A percentile compares a stretch with the other conserved stretches of the same genome.
These are phyloP conservation scores for Leptinotarsa undecemlineata DNA, from an alignment of 1,140 invertebrate genomes.

Conservation along the genomic window DNA sequence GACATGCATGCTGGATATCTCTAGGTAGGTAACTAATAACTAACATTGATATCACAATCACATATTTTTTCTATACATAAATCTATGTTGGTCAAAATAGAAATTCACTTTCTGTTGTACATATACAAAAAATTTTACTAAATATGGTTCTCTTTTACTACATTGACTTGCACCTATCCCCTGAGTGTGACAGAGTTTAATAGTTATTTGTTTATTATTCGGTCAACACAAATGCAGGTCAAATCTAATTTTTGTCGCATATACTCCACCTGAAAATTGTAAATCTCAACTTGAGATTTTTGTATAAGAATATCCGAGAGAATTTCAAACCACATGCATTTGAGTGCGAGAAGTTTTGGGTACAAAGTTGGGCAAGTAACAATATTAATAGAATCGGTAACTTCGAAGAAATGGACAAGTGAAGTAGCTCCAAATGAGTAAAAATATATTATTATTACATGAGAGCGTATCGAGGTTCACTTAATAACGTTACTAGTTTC, in stretches of 20 bases:
- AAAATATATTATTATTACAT: no score
- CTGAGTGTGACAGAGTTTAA: neutral
- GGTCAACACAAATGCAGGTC: slow-evolving; percentile 4
- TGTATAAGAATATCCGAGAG: no score
- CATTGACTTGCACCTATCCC: neutral
- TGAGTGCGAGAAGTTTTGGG: no score
- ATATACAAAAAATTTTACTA: neutral
- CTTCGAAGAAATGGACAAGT: no score
- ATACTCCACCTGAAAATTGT: neutral
- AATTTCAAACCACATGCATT: no score
- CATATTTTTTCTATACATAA: slow-evolving; percentile 26
- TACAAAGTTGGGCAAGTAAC: no score
- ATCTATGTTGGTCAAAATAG: slow-evolving; percentile 23
- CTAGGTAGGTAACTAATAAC: neutral
- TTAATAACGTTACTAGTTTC: no score
- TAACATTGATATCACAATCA: slow-evolving; percentile 22
- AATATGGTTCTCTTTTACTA: neutral
- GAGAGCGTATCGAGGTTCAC: no score
- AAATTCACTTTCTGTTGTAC: slow-evolving; percentile 1
- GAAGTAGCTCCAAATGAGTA: no score
- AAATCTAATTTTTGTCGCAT: neutral
- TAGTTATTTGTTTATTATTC: neutral
- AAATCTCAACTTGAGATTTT: no score
- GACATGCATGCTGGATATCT: slow-evolving; percentile 1
- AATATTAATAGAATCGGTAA: no score